These are phyloP conservation scores for Menidia beryllina DNA, from an alignment of 2,113 vertebrate species.

Conservation along the genomic window DNA sequence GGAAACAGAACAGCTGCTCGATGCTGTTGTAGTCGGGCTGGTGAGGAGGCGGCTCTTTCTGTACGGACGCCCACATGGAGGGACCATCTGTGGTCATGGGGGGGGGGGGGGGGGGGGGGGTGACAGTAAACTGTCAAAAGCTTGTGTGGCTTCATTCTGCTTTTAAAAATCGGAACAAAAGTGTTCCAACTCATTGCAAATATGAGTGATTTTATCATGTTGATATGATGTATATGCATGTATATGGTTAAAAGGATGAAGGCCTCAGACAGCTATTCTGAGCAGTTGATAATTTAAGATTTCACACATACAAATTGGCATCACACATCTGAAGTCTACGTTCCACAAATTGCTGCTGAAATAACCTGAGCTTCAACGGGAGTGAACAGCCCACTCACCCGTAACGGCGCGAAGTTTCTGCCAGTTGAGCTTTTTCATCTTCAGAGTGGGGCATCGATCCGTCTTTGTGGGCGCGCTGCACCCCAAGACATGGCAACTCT, in stretches of 20 bases:
- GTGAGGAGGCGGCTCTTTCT: conserved; percentile 63
- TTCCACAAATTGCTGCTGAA: background rate
- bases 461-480: conserved; percentile 55
- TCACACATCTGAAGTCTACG: too few relatives aligned
- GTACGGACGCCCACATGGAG: conserved; percentile 91
- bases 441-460: conserved; percentile 83
- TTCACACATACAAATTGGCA: too few relatives aligned
- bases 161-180: conserved; percentile 4
- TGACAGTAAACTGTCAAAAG: conserved; percentile 30
- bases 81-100: conserved; percentile 83
- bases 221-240: too few relatives aligned
- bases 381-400: conserved; percentile 76
- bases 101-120: conserved; percentile 56
- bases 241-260: background rate
- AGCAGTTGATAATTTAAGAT: background rate
- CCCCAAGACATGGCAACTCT: conserved; percentile 75
- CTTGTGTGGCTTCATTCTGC: conserved; percentile 29
- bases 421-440: conserved; percentile 99
- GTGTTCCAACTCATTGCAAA: background rate
- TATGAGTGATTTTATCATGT: too few relatives aligned
- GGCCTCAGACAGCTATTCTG: background rate
- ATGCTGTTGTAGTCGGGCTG: conserved; percentile 94
- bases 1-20: conserved; percentile 94
- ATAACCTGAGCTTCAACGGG: background rate
- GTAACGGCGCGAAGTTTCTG: conserved; percentile 90